Evolutionary conservation across 2,113 vertebrate genomes (phyloP), one percentile per base, ranked within the genome.

Genomic region (Gadus macrocephalus): DNA sequence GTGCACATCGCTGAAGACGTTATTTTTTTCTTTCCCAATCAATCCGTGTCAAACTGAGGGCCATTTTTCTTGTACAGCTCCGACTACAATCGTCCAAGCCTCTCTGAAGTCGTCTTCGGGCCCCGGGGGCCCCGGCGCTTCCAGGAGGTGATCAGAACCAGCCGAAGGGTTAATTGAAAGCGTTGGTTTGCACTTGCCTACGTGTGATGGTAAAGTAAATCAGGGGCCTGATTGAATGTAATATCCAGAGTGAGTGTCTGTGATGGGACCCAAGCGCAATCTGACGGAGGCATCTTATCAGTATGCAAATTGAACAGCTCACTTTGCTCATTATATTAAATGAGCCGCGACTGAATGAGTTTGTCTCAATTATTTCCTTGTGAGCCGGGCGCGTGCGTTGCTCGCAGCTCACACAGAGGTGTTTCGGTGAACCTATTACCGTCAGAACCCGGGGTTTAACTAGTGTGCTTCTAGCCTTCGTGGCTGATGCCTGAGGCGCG

Each of bases 191-290:
- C 86, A 86, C 83, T 89, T 85, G 76, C 62, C 76, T 71, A 72
- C 88, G 83, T 78, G 78, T 90, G 82, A 91, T 91, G 93, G 84
- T 83, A 83, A 88, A 92, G 79, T 83, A 87, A 91, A 88, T 76
- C 73, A 49, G 82, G 80, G 86, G 85, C 85, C 70, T 88, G 88
- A 91, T 88, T 89, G 89, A 90, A 86, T 78, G 62, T 82, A 76
- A 89, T 80, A 89, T 86, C 78, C 77, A 87, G 83, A 75, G 68
- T 81, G 74, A 88, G 68, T 3, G 15, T 62, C 83, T 78, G 70
- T 70, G 70, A 73, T 77, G 72, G 76, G 63, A 74, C 25, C 60
- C 64, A 49, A 63, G 60, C 78, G 75, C 72, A 72, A 78, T 81
- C 74, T 75, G 79, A 83, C 68, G 82, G 75, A 83, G 78, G 81